A percentile compares a stretch with the other conserved stretches of the same genome.
Conservation (phyloP, 1,140 invertebrate species). For the Popillia japonica region DNA sequence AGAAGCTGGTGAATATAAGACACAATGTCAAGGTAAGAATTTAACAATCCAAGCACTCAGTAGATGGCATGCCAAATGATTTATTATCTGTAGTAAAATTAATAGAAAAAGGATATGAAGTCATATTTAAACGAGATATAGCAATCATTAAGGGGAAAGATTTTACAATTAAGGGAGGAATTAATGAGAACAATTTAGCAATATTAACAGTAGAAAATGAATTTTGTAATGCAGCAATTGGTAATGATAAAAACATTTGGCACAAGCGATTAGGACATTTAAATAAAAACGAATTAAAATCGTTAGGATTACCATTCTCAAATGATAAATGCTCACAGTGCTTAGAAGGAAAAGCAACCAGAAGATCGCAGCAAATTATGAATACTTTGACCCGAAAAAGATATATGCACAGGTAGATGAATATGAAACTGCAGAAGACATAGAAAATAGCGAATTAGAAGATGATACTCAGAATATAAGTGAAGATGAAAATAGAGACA, state of each 20-base stretch:
- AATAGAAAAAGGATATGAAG: too few relatives aligned
- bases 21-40: neutral
- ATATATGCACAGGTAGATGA: neutral
- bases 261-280: too few relatives aligned
- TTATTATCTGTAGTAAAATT: too few relatives aligned
- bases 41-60: constrained; percentile 6
- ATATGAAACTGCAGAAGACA: neutral
- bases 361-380: constrained; percentile 37
- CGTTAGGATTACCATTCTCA: constrained; percentile 37
- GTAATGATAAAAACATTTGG: too few relatives aligned
- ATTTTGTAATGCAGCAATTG: too few relatives aligned
- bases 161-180: too few relatives aligned
- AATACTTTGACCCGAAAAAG: neutral
- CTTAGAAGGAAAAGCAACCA: constrained; percentile 50
- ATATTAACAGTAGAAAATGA: too few relatives aligned
- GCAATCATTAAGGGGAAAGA: too few relatives aligned
- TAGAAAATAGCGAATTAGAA: neutral
- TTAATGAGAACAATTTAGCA: too few relatives aligned
- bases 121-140: too few relatives aligned
- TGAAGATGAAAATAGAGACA: constrained; percentile 23
- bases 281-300: neutral
- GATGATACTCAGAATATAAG: neutral
- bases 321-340: constrained; percentile 48
- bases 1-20: too few relatives aligned
- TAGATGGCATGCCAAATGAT: constrained; percentile 1